phyloP scores from a whole-genome alignment of 1,140 invertebrate genomes.

The Lutraria rhynchaena region DNA sequence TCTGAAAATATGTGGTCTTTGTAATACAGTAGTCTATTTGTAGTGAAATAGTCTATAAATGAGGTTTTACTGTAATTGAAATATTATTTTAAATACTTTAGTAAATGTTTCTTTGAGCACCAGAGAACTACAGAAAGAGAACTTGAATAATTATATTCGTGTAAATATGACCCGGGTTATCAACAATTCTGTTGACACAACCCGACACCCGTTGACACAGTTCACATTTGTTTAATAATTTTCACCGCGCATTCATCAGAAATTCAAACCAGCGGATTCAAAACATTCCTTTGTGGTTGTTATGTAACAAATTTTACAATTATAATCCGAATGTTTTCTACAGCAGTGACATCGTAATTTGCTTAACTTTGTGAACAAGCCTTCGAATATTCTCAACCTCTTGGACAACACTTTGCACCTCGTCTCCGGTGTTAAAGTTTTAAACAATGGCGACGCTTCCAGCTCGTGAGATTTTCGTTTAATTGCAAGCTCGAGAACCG shows the following conservation, averaged over 20 bases:
- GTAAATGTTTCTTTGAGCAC: too few species aligned
- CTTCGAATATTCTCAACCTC: constrained; percentile 46
- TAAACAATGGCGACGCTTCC: constrained; percentile 53
- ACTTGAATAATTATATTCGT: too few species aligned
- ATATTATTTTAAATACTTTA: too few species aligned
- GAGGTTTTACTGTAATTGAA: too few species aligned
- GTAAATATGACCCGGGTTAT: too few species aligned
- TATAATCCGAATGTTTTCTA: constrained; percentile 56
- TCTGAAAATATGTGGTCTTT: too few species aligned
- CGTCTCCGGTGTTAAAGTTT: constrained; percentile 43
- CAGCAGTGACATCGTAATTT: constrained; percentile 58
- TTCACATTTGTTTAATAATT: too few species aligned
- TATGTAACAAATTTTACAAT: constrained; percentile 60
- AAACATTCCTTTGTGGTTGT: constrained; percentile 47
- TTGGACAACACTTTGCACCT: constrained; percentile 45
- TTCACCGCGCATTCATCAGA: constrained; percentile 14
- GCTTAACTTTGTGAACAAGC: constrained; percentile 42
- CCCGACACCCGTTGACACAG: too few species aligned
- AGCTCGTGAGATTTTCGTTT: constrained; percentile 54
- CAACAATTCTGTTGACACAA: too few species aligned
- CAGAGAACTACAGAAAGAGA: too few species aligned
- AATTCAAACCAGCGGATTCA: constrained; percentile 38
- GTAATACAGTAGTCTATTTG: too few species aligned
- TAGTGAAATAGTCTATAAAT: too few species aligned
- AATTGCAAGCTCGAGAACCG: constrained; percentile 42